Conservation (phyloP, 2,797 vertebrate species). For the Sitta carolinensis region DNA sequence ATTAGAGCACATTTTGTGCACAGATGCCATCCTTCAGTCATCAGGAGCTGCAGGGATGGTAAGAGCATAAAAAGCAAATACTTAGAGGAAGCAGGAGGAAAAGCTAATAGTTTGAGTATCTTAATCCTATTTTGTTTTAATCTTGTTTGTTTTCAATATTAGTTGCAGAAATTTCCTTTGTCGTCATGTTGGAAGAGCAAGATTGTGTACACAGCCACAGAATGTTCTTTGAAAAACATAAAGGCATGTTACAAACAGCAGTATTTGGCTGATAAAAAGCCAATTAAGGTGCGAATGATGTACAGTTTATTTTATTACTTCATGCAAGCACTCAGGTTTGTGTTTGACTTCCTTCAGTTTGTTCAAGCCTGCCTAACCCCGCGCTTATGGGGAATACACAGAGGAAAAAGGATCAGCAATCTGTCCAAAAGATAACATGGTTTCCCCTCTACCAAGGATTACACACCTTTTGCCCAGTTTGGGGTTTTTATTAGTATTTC, state of each 20-base stretch:
- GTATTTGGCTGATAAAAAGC: background rate
- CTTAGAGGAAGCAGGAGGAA: background rate
- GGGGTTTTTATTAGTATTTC: background rate
- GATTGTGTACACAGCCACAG: background rate
- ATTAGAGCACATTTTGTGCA: background rate
- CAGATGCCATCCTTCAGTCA: background rate
- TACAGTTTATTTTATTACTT: background rate
- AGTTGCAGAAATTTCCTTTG: conserved; percentile 40
- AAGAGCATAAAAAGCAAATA: background rate
- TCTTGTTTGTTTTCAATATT: conserved; percentile 33
- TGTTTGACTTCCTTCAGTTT: background rate
- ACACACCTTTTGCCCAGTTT: background rate
- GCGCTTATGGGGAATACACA: background rate
- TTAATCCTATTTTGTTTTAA: conserved; percentile 50
- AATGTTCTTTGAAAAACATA: background rate
- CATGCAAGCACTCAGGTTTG: background rate
- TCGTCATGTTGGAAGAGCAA: background rate
- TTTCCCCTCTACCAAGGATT: background rate
- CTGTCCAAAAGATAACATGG: background rate
- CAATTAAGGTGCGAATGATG: background rate
- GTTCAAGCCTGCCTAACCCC: background rate
- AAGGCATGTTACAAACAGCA: background rate
- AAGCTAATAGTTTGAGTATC: conserved; percentile 14
- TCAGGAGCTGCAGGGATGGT: background rate
- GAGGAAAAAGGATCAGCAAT: background rate